Base-by-base conservation (phyloP, 2,888 invertebrate genomes). In the Chrysolina haemoptera region DNA sequence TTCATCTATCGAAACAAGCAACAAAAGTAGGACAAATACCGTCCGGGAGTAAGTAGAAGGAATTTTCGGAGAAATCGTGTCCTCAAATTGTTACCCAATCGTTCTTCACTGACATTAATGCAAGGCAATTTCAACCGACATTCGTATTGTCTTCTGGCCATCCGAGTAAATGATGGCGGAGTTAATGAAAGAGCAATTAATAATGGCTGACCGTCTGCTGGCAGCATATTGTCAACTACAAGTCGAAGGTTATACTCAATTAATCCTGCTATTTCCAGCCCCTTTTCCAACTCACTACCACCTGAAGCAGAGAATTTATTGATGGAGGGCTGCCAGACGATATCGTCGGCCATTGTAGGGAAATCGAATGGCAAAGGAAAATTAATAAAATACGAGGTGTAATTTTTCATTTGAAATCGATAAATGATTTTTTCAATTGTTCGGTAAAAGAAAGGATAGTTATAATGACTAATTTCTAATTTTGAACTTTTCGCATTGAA, bases 241-340 rank as follows among this genome's bases (percentile, higher is more conserved):
- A 75, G 75, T 71, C 75, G 75, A 71, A 75, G 75, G 75, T 75
- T 75, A 75, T 66, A 75, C 68, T 75, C 75, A 71, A 75, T 75
- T 71, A 71, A 71, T 69, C 65, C 71, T 68, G 75, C 69, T 62
- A 66, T 64, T 75, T 64, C 53, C 67, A 18, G 18, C 35, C 67
- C 65, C 41, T 67, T 53, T 53, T 41, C 67, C 59, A 35, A 59
- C 59, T 59, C 59, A 59, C 59, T 59, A n/a, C 35, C 59, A 59
- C 59, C 59, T 59, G 59, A 59, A 59, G 59, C 59, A 27, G 27
- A 35, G 9, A 59, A 59, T 59, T 59, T 59, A 59, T 59, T 59
- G 59, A 59, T n/a, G 59, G 27, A 59, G 59, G 59, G 12, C 59
- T 59, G 59, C 22, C n/a, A 27, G 20, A 12, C 16, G 55, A 55